phyloP scores from a whole-genome alignment of 2,888 invertebrate species.

The Lasioglossum vierecki region DNA sequence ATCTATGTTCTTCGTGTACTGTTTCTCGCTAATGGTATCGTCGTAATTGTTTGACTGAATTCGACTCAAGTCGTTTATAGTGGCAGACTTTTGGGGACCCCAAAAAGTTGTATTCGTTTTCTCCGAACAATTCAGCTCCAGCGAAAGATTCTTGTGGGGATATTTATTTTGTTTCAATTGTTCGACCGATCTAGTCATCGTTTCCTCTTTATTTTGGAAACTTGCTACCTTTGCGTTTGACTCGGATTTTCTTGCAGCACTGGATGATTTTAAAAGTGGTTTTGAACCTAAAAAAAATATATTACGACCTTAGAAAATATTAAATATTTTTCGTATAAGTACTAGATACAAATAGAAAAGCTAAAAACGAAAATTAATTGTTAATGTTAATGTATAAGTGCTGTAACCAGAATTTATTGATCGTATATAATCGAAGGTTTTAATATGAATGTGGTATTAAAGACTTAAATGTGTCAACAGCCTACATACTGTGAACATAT shows the following conservation, averaged over 20 bases:
- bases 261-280: slow-evolving; percentile 62
- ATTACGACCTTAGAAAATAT: slow-evolving; percentile 1
- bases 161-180: slow-evolving; percentile 52
- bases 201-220: slow-evolving; percentile 62
- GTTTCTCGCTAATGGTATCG: slow-evolving; percentile 70
- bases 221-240: slow-evolving; percentile 62
- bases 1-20: slow-evolving; percentile 76
- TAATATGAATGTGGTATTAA: slow-evolving; percentile 43
- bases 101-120: slow-evolving; percentile 58
- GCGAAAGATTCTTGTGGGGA: slow-evolving; percentile 70
- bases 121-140: slow-evolving; percentile 66
- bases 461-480: slow-evolving; percentile 48
- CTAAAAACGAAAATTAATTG: background rate
- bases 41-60: slow-evolving; percentile 68
- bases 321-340: background rate
- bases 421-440: slow-evolving; percentile 15
- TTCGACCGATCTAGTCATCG: slow-evolving; percentile 67
- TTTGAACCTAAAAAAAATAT: slow-evolving; percentile 68
- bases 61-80: slow-evolving; percentile 76
- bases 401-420: slow-evolving; percentile 1
- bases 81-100: slow-evolving; percentile 72
- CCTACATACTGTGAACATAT: slow-evolving; percentile 53
- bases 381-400: background rate
- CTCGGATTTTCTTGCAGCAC: slow-evolving; percentile 63
- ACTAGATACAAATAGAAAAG: background rate